phyloP scores from a whole-genome alignment of 2,888 invertebrate genomes.

The Sphinx pinastri region DNA sequence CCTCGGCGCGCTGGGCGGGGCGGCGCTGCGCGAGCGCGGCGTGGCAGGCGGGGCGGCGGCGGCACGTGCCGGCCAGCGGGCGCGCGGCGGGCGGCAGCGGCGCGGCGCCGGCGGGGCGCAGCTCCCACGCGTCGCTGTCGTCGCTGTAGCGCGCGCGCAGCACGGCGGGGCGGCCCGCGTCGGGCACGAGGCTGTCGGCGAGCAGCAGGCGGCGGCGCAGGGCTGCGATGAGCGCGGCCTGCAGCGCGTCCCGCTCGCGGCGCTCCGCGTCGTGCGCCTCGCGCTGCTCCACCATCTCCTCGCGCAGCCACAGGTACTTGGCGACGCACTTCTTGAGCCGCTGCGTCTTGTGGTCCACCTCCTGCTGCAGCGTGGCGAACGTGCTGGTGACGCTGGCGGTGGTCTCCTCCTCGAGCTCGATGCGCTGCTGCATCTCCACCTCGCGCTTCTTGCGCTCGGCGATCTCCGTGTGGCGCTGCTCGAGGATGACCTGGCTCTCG shows the following conservation, averaged over 20 bases:
- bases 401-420: slow-evolving; percentile 97
- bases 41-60: slow-evolving; percentile 11
- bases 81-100: slow-evolving; percentile 16
- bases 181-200: slow-evolving; percentile 95
- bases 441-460: slow-evolving; percentile 94
- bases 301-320: slow-evolving; percentile 87
- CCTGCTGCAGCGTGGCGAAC: slow-evolving; percentile 96
- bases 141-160: slow-evolving; percentile 85
- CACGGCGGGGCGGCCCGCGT: slow-evolving; percentile 65
- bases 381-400: slow-evolving; percentile 95
- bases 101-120: slow-evolving; percentile 3
- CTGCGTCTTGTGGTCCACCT: slow-evolving; percentile 97
- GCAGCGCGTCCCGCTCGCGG: slow-evolving; percentile 92
- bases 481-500: slow-evolving; percentile 95
- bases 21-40: not conserved
- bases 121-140: slow-evolving; percentile 53
- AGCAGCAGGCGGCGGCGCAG: slow-evolving; percentile 94
- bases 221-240: slow-evolving; percentile 94
- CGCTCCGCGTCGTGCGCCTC: slow-evolving; percentile 96
- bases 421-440: slow-evolving; percentile 96
- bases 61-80: slow-evolving; percentile 48
- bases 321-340: slow-evolving; percentile 93
- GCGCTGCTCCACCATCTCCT: slow-evolving; percentile 78
- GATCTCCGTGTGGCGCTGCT: slow-evolving; percentile 92
- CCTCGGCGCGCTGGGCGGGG: slow-evolving; percentile 79